A percentile compares a stretch with the other conserved stretches of the same genome.
Evolutionary conservation across 2,888 invertebrate genomes (phyloP).

Genomic region (Thereva nobilitata): DNA sequence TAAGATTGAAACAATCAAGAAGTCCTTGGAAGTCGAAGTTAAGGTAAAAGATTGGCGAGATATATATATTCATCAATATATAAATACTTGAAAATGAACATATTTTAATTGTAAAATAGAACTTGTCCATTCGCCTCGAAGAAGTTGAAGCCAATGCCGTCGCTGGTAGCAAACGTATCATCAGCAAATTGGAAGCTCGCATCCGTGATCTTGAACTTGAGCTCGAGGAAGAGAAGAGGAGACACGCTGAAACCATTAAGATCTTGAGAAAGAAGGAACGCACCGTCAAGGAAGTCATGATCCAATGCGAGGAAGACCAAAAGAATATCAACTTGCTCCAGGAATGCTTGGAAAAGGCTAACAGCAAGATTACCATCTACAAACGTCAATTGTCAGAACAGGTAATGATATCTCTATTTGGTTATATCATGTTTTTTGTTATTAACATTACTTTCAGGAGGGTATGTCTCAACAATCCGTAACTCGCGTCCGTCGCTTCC

Average conservation of each 20-base stretch:
- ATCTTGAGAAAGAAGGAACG: constrained; percentile 98
- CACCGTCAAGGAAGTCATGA: constrained; percentile 91
- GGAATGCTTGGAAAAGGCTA: constrained; percentile 84
- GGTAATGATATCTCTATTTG: constrained; percentile 58
- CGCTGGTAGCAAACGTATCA: constrained; percentile 94
- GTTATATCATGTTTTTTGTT: constrained; percentile 18
- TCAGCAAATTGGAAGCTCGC: constrained; percentile 95
- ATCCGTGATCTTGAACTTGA: constrained; percentile 94
- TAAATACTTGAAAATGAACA: background rate
- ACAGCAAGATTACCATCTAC: constrained; percentile 88
- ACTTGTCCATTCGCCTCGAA: constrained; percentile 87
- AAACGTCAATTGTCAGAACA: constrained; percentile 95
- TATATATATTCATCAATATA: background rate
- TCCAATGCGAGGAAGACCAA: constrained; percentile 95
- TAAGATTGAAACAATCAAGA: constrained; percentile 97
- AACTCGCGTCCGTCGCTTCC: constrained; percentile 96
- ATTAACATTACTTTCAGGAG: constrained; percentile 65
- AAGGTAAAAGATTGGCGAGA: constrained; percentile 62
- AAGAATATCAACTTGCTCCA: constrained; percentile 92
- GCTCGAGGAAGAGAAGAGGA: constrained; percentile 94
- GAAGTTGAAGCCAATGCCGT: constrained; percentile 97
- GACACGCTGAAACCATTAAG: constrained; percentile 96
- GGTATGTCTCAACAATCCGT: constrained; percentile 90
- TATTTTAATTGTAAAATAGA: constrained; percentile 57
- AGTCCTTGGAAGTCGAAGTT: constrained; percentile 95